Percentiles rank a stretch among this genome's conserved stretches.
Evolutionary conservation across 30 jellyfish, hydroid and myxozoan genomes (phyloP).

Genomic region (Clytia hemisphaerica): DNA sequence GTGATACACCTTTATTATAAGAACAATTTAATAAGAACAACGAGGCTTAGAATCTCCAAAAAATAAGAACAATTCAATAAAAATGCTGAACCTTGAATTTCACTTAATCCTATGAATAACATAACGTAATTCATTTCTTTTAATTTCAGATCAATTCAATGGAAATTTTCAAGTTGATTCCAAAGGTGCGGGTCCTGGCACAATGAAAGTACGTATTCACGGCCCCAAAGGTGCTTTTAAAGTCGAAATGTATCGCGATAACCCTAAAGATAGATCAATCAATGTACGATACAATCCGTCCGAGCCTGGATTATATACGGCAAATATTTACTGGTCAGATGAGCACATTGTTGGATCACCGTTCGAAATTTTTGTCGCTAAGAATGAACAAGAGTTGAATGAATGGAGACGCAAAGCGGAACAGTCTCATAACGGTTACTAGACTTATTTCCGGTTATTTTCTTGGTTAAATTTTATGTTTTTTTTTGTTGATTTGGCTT

Average conservation of each 20-base stretch:
- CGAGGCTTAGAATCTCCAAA: too few species aligned
- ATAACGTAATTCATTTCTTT: not conserved
- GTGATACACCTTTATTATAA: too few species aligned
- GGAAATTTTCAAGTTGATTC: constrained; percentile 79
- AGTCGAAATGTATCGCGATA: constrained; percentile 83
- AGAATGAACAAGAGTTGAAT: constrained; percentile 53
- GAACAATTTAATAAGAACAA: too few species aligned
- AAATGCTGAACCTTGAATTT: too few species aligned
- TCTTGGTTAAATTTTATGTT: too few species aligned
- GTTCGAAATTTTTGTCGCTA: constrained; percentile 70
- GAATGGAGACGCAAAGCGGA: constrained; percentile 31
- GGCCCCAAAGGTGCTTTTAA: constrained; percentile 99
- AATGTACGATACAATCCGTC: constrained; percentile 86
- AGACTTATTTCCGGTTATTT: too few species aligned
- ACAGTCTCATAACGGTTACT: too few species aligned
- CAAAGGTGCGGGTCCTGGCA: constrained; percentile 98
- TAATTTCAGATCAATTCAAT: constrained; percentile 46
- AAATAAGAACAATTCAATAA: too few species aligned
- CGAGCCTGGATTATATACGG: constrained; percentile 85
- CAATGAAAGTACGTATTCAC: constrained; percentile 88
- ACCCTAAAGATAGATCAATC: constrained; percentile 53
- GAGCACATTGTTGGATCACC: constrained; percentile 86
- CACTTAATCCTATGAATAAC: too few species aligned
- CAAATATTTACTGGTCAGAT: constrained; percentile 87
- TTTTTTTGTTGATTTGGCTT: too few species aligned